Conservation (phyloP, 1,140 invertebrate genomes). For the Eupristina koningsbergeri region DNA sequence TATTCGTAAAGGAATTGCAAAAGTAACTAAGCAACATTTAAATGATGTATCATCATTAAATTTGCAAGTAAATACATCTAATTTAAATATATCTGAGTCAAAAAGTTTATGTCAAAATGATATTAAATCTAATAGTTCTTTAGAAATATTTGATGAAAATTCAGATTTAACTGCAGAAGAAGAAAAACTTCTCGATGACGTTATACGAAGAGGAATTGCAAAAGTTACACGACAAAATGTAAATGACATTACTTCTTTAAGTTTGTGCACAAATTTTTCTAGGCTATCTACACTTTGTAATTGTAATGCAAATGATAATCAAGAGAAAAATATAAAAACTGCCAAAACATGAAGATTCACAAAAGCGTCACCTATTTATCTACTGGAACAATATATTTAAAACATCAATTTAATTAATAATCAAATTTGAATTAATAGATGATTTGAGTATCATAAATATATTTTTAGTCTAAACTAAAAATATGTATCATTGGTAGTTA, state of each 20-base stretch:
- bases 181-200: slow-evolving; percentile 82
- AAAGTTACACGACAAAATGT: slow-evolving; percentile 65
- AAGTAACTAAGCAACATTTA: slow-evolving; percentile 51
- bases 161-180: slow-evolving; percentile 78
- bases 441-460: slow-evolving; percentile 14
- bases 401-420: background rate
- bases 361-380: slow-evolving; percentile 21
- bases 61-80: slow-evolving; percentile 70
- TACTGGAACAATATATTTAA: slow-evolving; percentile 9
- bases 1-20: slow-evolving; percentile 81
- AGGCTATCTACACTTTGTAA: background rate
- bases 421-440: slow-evolving; percentile 18
- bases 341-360: slow-evolving; percentile 3
- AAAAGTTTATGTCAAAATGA: slow-evolving; percentile 50
- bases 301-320: slow-evolving; percentile 21
- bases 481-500: slow-evolving; percentile 45
- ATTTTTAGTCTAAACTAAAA: slow-evolving; percentile 40
- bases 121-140: slow-evolving; percentile 54
- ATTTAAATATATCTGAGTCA: slow-evolving; percentile 46
- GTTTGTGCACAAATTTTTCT: slow-evolving; percentile 33
- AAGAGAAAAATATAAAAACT: slow-evolving; percentile 13
- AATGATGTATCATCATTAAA: slow-evolving; percentile 67
- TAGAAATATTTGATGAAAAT: slow-evolving; percentile 69
- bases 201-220: slow-evolving; percentile 84
- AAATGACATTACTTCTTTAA: slow-evolving; percentile 43